phyloP scores from a whole-genome alignment of 2,888 invertebrate species.

The Ischnus inquisitorius region DNA sequence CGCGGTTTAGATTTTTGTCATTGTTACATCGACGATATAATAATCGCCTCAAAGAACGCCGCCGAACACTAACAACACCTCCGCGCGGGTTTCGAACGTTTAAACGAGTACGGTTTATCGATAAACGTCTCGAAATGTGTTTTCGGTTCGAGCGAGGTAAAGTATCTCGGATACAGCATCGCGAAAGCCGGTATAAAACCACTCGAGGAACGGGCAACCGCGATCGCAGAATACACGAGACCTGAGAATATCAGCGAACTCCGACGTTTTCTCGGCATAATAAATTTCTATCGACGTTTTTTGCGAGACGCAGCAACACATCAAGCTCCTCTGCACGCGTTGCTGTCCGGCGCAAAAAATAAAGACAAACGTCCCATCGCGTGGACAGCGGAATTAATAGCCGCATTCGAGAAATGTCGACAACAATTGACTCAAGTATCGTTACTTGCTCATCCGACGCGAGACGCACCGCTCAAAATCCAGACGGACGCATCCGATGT shows the following conservation, averaged over 20 bases:
- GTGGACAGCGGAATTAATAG: conserved; percentile 53
- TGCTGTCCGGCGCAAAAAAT: conserved; percentile 42
- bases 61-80: conserved; percentile 65
- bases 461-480: conserved; percentile 36
- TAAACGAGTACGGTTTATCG: conserved; percentile 69
- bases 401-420: conserved; percentile 35
- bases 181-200: conserved; percentile 51
- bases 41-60: conserved; percentile 61
- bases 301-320: conserved; percentile 58
- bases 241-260: conserved; percentile 51
- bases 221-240: conserved; percentile 59
- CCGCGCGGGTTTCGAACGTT: conserved; percentile 59
- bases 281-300: conserved; percentile 59
- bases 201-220: conserved; percentile 59
- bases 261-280: not conserved
- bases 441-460: conserved; percentile 46
- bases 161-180: conserved; percentile 66
- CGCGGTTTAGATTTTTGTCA: conserved; percentile 67
- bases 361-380: conserved; percentile 54
- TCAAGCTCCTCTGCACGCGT: conserved; percentile 49
- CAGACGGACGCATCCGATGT: conserved; percentile 38
- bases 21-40: conserved; percentile 69
- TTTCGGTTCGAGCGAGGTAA: conserved; percentile 50
- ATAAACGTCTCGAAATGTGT: conserved; percentile 74
- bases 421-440: conserved; percentile 3